phyloP scores from a whole-genome alignment of 2,113 vertebrate genomes.

The Psilopogon haemacephalus region DNA sequence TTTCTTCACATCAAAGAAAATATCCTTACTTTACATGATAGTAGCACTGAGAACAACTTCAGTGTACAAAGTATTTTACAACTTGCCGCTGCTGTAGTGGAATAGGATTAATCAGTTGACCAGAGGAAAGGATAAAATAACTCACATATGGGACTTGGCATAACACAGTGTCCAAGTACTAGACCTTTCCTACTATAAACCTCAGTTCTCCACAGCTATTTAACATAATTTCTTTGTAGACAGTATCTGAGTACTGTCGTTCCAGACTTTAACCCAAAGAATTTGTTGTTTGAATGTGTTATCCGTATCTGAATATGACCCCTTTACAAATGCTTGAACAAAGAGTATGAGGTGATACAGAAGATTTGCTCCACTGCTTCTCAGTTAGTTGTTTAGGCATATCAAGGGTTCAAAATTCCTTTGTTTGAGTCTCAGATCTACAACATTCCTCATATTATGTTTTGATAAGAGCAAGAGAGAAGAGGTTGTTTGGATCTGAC shows the following conservation, averaged over 20 bases:
- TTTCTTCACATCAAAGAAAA: conserved; percentile 5
- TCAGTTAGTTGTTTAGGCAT: conserved; percentile 9
- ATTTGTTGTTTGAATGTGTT: not conserved
- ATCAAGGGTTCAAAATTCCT: not conserved
- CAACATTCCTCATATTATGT: conserved; percentile 14
- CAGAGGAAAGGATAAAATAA: not conserved
- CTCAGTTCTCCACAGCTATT: not conserved
- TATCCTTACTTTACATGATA: conserved; percentile 4
- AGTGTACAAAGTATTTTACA: not conserved
- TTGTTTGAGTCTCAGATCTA: not conserved
- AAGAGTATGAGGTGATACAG: not conserved
- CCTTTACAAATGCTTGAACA: not conserved
- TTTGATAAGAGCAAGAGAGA: not conserved
- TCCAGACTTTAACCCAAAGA: not conserved
- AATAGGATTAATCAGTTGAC: not conserved
- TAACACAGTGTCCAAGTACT: not conserved
- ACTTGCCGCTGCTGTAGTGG: not conserved
- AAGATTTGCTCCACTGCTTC: not conserved
- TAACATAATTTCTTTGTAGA: not conserved
- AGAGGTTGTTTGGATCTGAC: not conserved
- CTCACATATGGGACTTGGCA: not conserved
- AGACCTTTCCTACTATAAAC: not conserved
- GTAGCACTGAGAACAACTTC: not conserved
- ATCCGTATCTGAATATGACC: not conserved
- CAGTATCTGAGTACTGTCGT: not conserved